Evolutionary conservation across 2,113 vertebrate genomes (phyloP), one percentile per base, ranked within the genome.

Genomic region (Narcine bancroftii): DNA sequence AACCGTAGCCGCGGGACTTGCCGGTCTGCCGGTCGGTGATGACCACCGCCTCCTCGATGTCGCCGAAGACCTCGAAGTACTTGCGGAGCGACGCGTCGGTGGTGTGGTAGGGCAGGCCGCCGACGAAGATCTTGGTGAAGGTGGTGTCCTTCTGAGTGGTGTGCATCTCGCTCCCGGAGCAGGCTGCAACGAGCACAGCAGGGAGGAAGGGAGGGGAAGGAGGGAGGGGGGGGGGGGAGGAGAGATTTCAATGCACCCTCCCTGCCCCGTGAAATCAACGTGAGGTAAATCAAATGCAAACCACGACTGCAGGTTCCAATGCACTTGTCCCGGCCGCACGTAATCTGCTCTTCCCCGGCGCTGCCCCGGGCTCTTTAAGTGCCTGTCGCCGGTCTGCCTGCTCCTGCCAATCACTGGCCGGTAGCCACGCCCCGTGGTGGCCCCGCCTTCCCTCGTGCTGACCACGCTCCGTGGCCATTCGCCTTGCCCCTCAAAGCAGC

Each of bases 111-210:
- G 98, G 98, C 92, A 99, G 96, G 92, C 98, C 98, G 94, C 98
- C 98, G 94, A 99, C 98, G 95, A 99, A 99, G 95, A 99, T 99
- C 96, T 99, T 99, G 93, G 98, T 99, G 95, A 98, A 99, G 92
- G 98, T 99, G 93, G 98, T 99, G 95, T 99, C 98, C 96, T 98
- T 99, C 96, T 99, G 98, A 93, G 97, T 99, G 95, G 97, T 98
- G 97, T 99, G 98, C 98, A 99, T 99, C 96, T 97, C 97, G 94
- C 94, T 93, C 92, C 53, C 53, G 81, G 53, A 9, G 81, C 81
- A 87, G 81, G 81, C 81, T 63, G 72, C 13, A n/a, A 75, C 72
- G 39, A 39, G n/a, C 3, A 75, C 11, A 75, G 60, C 19, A 21
- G 26, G 60, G 66, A 21, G 26, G 66, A 19, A 4, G 24, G 65